Evolutionary conservation across 1,140 invertebrate genomes (phyloP), one percentile per base, ranked within the genome.

Genomic region (Ips typographus): DNA sequence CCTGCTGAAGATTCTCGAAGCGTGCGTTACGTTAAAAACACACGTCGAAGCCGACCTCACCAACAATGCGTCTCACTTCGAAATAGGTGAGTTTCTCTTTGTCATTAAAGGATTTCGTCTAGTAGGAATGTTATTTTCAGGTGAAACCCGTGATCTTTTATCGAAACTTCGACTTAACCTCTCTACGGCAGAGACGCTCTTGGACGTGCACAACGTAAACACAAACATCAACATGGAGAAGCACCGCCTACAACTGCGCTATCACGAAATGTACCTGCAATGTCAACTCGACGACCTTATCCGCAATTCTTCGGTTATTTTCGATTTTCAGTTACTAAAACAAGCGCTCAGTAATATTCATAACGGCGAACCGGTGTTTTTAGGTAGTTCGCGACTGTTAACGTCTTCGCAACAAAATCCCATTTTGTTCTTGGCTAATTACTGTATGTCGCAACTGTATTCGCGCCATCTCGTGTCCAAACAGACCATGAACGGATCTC

Each of bases 371-470:
- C 64, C n/a, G 1, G 72, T 78, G 5, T 75, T 76, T 3, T 72
- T 80, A 1, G 80, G 82, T 3, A 83, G 82, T 68, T 83, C 82
- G 1, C 79, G 82, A 39, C 76, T 82, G 4, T 40, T 62, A 41
- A n/a, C 69, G 4, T 75, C 80, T 1, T 81, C 80, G 55, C 82
- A 83, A 57, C 82, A 83, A 56, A 86, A 86, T 69, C 88, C 89
- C 1, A 85, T 91, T 49, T 79, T 91, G 41, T 88, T 91, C 75
- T 83, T 91, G 39, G 88, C 89, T 2, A 91, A 90, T 73, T 90
- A 89, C 72, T 91, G 87, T 77, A 89, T 87, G 84, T 88, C 88
- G 3, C 87, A 89, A 73, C 78, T 91, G n/a, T 91, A 89, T 78
- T 86, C 88, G 43, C 83, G 88, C 47, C 88, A 90, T 73, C 82